A percentile compares a stretch with the other conserved stretches of the same genome.
phyloP scores from a whole-genome alignment of 2,888 invertebrate species.

The Lasioglossum malachurum region DNA sequence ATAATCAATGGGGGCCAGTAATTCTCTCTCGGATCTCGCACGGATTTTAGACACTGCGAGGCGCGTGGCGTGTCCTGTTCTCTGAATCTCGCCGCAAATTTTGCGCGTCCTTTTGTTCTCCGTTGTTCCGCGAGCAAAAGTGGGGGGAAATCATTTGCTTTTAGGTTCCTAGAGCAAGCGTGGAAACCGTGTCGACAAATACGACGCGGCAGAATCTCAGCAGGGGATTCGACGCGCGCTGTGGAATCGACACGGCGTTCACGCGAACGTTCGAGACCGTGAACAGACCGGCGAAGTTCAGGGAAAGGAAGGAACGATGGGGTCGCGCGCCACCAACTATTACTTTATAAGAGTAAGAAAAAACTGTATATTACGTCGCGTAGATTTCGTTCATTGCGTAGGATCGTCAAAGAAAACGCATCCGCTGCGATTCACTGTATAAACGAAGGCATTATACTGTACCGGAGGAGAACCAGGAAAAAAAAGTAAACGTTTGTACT shows the following conservation, averaged over 20 bases:
- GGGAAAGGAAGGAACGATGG: slow-evolving; percentile 58
- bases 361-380: slow-evolving; percentile 76
- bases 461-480: slow-evolving; percentile 25
- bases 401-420: neutral
- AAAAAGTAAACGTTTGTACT: slow-evolving; percentile 62
- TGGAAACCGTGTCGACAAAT: slow-evolving; percentile 2
- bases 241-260: neutral
- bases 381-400: slow-evolving; percentile 63
- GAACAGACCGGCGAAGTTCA: slow-evolving; percentile 41
- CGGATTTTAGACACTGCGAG: slow-evolving; percentile 81
- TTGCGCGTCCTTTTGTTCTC: slow-evolving; percentile 3
- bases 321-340: slow-evolving; percentile 81
- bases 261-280: slow-evolving; percentile 11
- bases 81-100: slow-evolving; percentile 5
- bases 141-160: neutral
- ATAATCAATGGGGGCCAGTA: slow-evolving; percentile 83
- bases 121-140: slow-evolving; percentile 8
- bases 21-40: slow-evolving; percentile 84
- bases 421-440: slow-evolving; percentile 77
- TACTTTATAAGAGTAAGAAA: slow-evolving; percentile 79
- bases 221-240: neutral
- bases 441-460: slow-evolving; percentile 82
- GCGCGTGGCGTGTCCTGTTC: slow-evolving; percentile 71
- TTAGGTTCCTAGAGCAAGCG: slow-evolving; percentile 42
- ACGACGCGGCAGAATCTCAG: neutral